These are phyloP conservation scores for Bombylius major DNA, from an alignment of 2,888 invertebrate genomes.

Conservation along the genomic window DNA sequence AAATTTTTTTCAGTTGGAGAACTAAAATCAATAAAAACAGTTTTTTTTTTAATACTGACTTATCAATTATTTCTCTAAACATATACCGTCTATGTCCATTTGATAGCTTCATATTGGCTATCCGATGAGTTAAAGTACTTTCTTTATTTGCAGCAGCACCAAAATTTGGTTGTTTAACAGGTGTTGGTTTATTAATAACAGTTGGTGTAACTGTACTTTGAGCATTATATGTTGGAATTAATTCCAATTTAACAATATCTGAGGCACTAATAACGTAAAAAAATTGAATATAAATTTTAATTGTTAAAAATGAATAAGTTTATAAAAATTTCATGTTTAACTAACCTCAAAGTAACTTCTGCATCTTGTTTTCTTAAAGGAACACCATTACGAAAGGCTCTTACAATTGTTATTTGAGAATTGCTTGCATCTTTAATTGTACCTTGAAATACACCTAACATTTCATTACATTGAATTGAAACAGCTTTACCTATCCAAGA, in stretches of 20 bases:
- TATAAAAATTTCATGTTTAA: conserved; percentile 2
- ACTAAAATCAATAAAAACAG: background rate
- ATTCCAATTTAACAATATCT: conserved; percentile 62
- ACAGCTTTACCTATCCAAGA: conserved; percentile 62
- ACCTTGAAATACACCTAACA: conserved; percentile 65
- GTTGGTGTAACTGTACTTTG: conserved; percentile 27
- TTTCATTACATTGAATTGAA: conserved; percentile 67
- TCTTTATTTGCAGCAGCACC: conserved; percentile 16
- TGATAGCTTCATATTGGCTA: conserved; percentile 29
- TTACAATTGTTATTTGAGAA: conserved; percentile 56
- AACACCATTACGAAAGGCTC: conserved; percentile 71
- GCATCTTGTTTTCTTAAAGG: conserved; percentile 40
- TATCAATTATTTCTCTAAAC: background rate
- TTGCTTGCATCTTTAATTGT: conserved; percentile 61
- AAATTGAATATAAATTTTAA: background rate
- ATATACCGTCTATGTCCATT: conserved; percentile 22
- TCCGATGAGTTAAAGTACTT: conserved; percentile 25
- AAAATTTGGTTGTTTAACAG: conserved; percentile 32
- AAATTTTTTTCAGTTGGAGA: conserved; percentile 6
- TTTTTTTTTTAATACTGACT: background rate
- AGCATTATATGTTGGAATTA: conserved; percentile 52
- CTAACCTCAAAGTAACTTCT: conserved; percentile 50
- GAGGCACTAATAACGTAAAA: conserved; percentile 41
- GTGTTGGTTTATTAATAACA: conserved; percentile 35
- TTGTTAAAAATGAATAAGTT: background rate